Evolutionary conservation across 2,888 invertebrate genomes (phyloP).

Genomic region (Carcina quercana): DNA sequence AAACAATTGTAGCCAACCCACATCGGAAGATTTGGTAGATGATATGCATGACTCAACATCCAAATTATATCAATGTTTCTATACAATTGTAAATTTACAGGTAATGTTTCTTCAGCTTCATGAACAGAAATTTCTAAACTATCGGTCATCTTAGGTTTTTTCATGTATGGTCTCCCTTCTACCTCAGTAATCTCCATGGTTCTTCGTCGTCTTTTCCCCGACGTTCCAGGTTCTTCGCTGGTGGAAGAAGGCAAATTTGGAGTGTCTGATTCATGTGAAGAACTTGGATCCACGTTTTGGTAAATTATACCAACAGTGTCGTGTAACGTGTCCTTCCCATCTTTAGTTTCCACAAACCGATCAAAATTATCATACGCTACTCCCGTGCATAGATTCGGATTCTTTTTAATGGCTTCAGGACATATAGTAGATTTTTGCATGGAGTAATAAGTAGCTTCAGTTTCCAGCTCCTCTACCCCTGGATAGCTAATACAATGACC

Average conservation of each 20-base stretch:
- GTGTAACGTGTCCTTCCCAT: constrained; percentile 33
- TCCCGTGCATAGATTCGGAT: constrained; percentile 14
- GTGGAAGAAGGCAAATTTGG: constrained; percentile 10
- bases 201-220: constrained; percentile 16
- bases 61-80: constrained; percentile 14
- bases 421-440: constrained; percentile 1
- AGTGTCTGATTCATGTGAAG: constrained; percentile 9
- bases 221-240: constrained; percentile 6
- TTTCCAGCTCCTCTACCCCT: constrained; percentile 9
- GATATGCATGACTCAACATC: constrained; percentile 14
- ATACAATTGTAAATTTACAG: too few relatives aligned
- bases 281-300: constrained; percentile 1
- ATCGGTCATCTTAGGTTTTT: constrained; percentile 20
- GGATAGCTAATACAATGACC: constrained; percentile 11
- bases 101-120: too few relatives aligned
- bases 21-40: constrained; percentile 18
- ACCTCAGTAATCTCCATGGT: constrained; percentile 17
- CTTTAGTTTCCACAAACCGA: constrained; percentile 27
- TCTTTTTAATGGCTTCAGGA: constrained; percentile 7
- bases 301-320: neutral
- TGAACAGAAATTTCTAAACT: constrained; percentile 14
- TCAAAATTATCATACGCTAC: constrained; percentile 22
- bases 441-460: constrained; percentile 1
- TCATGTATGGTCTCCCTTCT: constrained; percentile 17
- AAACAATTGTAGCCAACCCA: constrained; percentile 29